phyloP scores from a whole-genome alignment of 2,797 vertebrate species.

The Artibeus lituratus region DNA sequence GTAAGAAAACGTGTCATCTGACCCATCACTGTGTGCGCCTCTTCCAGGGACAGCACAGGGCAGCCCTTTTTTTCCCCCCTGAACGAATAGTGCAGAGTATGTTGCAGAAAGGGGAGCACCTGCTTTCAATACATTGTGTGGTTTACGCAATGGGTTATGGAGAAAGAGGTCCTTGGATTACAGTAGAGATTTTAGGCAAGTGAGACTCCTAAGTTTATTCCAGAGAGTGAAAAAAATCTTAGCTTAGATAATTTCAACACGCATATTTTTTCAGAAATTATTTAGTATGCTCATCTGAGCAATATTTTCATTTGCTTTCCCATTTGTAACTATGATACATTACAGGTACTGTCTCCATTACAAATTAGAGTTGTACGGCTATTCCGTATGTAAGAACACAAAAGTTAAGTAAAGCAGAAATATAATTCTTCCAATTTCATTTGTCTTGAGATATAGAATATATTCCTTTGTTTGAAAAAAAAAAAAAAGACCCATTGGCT shows the following conservation, averaged over 20 bases:
- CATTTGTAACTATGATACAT: neutral
- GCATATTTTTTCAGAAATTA: neutral
- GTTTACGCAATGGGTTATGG: neutral
- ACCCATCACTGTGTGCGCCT: neutral
- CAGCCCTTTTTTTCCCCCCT: neutral
- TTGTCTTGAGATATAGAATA: neutral
- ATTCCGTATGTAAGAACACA: neutral
- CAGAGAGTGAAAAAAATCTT: neutral
- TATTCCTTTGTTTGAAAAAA: neutral
- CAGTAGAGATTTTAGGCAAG: neutral
- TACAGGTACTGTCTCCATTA: neutral
- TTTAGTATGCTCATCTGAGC: neutral
- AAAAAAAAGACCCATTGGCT: neutral
- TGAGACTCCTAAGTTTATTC: neutral
- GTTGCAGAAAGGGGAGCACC: neutral
- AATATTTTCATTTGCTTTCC: constrained; percentile 4
- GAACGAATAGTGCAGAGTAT: neutral
- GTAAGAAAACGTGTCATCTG: constrained; percentile 15
- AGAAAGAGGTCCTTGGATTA: neutral
- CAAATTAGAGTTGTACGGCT: neutral
- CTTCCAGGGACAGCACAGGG: neutral
- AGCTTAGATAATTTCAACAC: neutral
- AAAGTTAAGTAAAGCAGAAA: neutral
- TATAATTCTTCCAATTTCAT: neutral
- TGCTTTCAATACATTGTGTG: neutral